Evolutionary conservation across 92 coral and sea anemone genomes (phyloP).

Genomic region (Phenganax marumi): DNA sequence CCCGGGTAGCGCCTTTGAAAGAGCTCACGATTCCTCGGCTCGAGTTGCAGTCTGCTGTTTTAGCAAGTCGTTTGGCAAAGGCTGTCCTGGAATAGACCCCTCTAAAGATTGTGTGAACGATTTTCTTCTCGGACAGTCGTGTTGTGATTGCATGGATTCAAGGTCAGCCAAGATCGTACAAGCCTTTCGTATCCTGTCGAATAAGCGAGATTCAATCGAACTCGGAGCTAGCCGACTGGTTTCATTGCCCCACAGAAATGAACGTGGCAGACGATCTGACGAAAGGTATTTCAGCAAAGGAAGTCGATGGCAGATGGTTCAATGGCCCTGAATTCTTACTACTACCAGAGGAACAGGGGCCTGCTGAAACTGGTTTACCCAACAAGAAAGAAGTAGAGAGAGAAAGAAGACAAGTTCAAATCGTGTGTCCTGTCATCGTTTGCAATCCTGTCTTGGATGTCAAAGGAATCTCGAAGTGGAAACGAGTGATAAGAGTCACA

Average conservation of each 20-base stretch:
- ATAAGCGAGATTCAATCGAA: constrained; percentile 55
- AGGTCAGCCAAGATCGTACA: too few relatives aligned
- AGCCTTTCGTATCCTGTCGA: too few relatives aligned
- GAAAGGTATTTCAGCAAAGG: too few relatives aligned
- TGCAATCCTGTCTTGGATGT: constrained; percentile 23
- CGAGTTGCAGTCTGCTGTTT: too few relatives aligned
- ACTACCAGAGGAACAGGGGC: constrained; percentile 57
- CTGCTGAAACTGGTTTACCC: constrained; percentile 46
- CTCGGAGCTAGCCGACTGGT: constrained; percentile 50
- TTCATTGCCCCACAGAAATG: too few relatives aligned
- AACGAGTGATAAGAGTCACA: constrained; percentile 20
- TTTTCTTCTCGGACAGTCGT: too few relatives aligned
- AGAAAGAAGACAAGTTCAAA: constrained; percentile 58
- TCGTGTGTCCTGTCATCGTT: constrained; percentile 43
- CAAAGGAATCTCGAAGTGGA: constrained; percentile 37
- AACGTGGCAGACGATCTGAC: too few relatives aligned
- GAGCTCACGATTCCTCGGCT: too few relatives aligned
- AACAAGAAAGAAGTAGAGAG: constrained; percentile 36
- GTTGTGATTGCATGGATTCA: constrained; percentile 48
- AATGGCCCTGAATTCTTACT: constrained; percentile 57
- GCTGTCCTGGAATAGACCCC: constrained; percentile 36
- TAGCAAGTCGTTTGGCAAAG: constrained; percentile 50
- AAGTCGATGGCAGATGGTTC: constrained; percentile 63
- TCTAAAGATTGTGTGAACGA: constrained; percentile 25
- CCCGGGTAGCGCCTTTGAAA: too few relatives aligned